Base-by-base conservation (phyloP, 64 coral and sea anemone species). In the Dendronephthya gigantea region DNA sequence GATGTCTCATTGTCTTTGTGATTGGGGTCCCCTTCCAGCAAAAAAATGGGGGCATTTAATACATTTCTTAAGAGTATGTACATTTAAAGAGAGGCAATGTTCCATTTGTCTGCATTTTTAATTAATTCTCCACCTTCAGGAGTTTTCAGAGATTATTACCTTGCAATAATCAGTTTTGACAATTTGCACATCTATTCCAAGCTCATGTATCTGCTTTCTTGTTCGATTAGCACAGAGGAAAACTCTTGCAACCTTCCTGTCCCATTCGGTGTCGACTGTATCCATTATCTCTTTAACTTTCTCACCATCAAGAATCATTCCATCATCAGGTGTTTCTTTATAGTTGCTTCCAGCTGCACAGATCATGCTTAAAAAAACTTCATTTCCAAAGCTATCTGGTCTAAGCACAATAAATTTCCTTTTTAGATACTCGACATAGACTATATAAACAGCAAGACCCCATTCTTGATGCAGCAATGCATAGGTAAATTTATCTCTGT, bases 191-290 rank as follows among this genome's bases (percentile, higher is more conserved):
- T 88, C 86, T 49, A 82, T 88, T 0, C 86, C 86, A 82, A 88
- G 75, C 11, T 88, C 55, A 41, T 48, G 0, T 0, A 88, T 34
- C 15, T 88, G 29, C 23, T 0, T 88, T 48, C 86, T 88, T 82
- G 86, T 75, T 36, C 86, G 48, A 41, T 88, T 88, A 1, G 86
- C 49, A 39, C 59, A 35, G 0, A 88, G 48, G 27, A 82, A 0
- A 19, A 88, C 86, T 55, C 74, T 62, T 22, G 49, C 0, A 59
- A 82, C 86, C 82, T 88, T 88, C 32, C 86, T 88, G 47, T 88
- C 74, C 86, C 86, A 88, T 22, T 88, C 86, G 3, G 86, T 88
- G 10, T 88, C 86, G 49, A 88, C 49, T 9, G 75, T 88, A 11
- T 82, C 28, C 14, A 88, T 39, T 88, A 88, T 49, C 0, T n/a